A percentile compares a stretch with the other conserved stretches of the same genome.
phyloP scores from a whole-genome alignment of 1,140 invertebrate genomes.

The Centruroides sculpturatus region DNA sequence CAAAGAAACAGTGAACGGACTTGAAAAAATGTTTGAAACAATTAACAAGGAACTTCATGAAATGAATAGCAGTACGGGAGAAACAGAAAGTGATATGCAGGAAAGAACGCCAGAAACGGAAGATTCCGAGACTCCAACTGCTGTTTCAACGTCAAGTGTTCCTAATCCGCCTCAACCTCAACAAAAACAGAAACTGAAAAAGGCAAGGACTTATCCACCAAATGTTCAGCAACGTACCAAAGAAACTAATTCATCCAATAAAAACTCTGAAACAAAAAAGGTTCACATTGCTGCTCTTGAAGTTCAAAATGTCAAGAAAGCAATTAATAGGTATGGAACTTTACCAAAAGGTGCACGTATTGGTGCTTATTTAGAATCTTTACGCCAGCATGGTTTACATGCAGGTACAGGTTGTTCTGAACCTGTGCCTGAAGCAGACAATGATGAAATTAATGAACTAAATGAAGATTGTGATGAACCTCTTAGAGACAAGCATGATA shows the following conservation, averaged over 20 bases:
- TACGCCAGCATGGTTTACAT: constrained; percentile 41
- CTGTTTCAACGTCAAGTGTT: constrained; percentile 10
- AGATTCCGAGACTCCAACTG: constrained; percentile 30
- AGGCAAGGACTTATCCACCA: constrained; percentile 39
- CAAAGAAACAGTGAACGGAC: constrained; percentile 20
- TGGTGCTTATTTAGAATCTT: constrained; percentile 87
- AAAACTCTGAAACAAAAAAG: constrained; percentile 24
- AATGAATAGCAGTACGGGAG: constrained; percentile 20
- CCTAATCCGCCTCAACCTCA: constrained; percentile 4
- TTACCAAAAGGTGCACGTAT: constrained; percentile 88
- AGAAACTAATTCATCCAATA: constrained; percentile 3
- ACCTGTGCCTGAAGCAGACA: constrained; percentile 11
- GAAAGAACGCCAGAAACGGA: constrained; percentile 49
- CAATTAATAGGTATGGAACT: constrained; percentile 90
- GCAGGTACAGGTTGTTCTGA: constrained; percentile 9
- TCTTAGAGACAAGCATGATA: neutral
- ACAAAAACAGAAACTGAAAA: constrained; percentile 29
- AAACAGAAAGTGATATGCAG: constrained; percentile 42
- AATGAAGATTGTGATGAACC: neutral
- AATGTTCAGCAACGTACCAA: constrained; percentile 14
- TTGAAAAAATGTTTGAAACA: constrained; percentile 24
- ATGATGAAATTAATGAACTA: constrained; percentile 7
- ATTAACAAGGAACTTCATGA: constrained; percentile 28
- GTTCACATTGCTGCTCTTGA: constrained; percentile 74
- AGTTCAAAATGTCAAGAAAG: constrained; percentile 89